Evolutionary conservation across 2,113 vertebrate genomes (phyloP), one percentile per base, ranked within the genome.

Genomic region (Balaeniceps rex): DNA sequence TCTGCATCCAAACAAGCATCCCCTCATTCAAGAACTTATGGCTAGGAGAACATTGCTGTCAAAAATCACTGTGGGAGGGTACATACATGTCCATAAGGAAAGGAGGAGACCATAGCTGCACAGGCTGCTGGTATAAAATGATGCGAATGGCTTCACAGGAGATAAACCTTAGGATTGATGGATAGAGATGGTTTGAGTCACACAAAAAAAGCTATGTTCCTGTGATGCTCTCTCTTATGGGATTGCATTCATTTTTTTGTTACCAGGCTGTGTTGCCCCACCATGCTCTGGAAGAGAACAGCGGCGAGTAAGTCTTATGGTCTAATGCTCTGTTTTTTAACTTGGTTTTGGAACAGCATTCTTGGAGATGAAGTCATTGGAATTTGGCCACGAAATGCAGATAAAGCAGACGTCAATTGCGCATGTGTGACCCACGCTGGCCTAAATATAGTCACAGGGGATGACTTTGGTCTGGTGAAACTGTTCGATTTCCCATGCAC

Each of bases 391-490:
- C 98, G 99, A 26, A 99, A 99, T 3, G 98, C 99, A 9, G 99
- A 99, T 66, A 99, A 99, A 86, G 99, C 99, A 0, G 99, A 99
- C 6, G 99, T 99, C 16, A 99, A 99, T 94, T 99, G 99, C 3
- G 99, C 99, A 0, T 99, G 99, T 25, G 99, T 99, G 83, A 99
- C 99, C 47, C 99, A 99, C 3, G 97, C 99, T 13, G 99, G 99
- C 55, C 97, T 99, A 38, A 99, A 99, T 83, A 95, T 99, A 64
- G 99, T 98, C 89, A 99, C 99, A 0, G 99, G 99, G 46, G 99
- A 99, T 4, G 99, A 99, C 98, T 99, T 99, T 0, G 99, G 99
- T 31, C 99, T 99, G 44, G 98, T 99, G 96, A 99, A 99, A 94
- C 99, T 99, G 64, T 99, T 99, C 29, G 99, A 99, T 26, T 99